A percentile compares a stretch with the other conserved stretches of the same genome.
Evolutionary conservation across 1,140 invertebrate species (phyloP).

Genomic region (Teleogryllus occipitalis): DNA sequence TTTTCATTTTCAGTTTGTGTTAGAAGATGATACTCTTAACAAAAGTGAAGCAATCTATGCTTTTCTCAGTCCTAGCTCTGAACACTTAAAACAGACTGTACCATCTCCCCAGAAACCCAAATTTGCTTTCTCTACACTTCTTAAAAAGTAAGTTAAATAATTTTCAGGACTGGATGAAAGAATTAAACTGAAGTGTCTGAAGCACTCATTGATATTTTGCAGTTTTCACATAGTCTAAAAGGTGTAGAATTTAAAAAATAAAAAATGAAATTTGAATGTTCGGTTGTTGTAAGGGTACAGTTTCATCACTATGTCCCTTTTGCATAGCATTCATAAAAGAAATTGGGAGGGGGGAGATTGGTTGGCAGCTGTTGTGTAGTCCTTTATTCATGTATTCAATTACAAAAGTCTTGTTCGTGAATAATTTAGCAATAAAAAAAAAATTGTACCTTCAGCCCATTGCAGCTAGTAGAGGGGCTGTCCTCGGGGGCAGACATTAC

Average conservation of each 20-base stretch:
- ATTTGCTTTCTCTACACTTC: constrained; percentile 76
- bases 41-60: constrained; percentile 82
- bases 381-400: background rate
- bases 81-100: constrained; percentile 70
- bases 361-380: no score
- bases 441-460: background rate
- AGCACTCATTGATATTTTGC: no score
- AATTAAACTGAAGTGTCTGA: no score
- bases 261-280: no score
- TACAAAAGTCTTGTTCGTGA: background rate
- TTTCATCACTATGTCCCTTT: no score
- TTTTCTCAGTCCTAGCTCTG: constrained; percentile 81
- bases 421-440: background rate
- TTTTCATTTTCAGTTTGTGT: constrained; percentile 55
- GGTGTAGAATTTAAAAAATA: no score
- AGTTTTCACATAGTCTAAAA: no score
- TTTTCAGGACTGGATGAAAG: no score
- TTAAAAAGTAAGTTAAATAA: constrained; percentile 58
- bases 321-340: no score
- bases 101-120: constrained; percentile 69
- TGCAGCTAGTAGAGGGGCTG: constrained; percentile 29
- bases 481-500: constrained; percentile 22
- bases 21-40: constrained; percentile 76
- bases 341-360: no score
- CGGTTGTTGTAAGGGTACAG: no score